Evolutionary conservation across 2,797 vertebrate species (phyloP).

Genomic region (Meriones psammophilus): DNA sequence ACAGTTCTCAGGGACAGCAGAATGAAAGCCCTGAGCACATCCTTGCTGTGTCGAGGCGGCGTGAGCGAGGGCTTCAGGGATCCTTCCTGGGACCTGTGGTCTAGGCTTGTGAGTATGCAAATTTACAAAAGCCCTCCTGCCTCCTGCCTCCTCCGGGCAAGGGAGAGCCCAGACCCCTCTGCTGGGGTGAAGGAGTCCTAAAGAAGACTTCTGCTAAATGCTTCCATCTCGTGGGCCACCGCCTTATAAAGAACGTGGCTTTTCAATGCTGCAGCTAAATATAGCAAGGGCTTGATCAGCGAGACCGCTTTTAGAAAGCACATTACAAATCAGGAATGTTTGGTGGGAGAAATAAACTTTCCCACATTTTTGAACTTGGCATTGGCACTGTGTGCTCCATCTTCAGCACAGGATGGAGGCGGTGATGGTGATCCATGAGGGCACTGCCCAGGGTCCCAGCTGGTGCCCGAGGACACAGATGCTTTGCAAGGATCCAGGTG

Average conservation of each 20-base stretch:
- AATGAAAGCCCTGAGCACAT: background rate
- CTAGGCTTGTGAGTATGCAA: background rate
- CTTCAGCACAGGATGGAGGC: constrained; percentile 88
- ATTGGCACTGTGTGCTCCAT: constrained; percentile 90
- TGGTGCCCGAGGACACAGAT: background rate
- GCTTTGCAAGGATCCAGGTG: background rate
- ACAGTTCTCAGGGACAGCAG: background rate
- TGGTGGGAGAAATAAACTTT: constrained; percentile 95
- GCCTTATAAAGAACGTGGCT: constrained; percentile 88
- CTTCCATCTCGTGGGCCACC: constrained; percentile 76
- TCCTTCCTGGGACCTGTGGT: background rate
- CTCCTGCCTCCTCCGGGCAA: constrained; percentile 4
- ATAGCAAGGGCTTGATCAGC: constrained; percentile 90
- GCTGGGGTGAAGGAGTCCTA: constrained; percentile 68
- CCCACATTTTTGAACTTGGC: constrained; percentile 94
- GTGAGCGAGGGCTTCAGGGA: background rate
- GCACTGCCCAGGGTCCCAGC: background rate
- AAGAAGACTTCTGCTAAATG: constrained; percentile 67
- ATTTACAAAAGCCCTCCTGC: background rate
- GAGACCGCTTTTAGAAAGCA: constrained; percentile 90
- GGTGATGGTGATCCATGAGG: constrained; percentile 68
- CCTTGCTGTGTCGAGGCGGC: background rate
- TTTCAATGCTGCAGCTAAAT: constrained; percentile 91
- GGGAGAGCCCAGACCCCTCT: background rate
- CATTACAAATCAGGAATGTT: constrained; percentile 96